Evolutionary conservation across 1,140 invertebrate genomes (phyloP), one percentile per base, ranked within the genome.

Genomic region (Hermatobates lingyangjiaoensis): DNA sequence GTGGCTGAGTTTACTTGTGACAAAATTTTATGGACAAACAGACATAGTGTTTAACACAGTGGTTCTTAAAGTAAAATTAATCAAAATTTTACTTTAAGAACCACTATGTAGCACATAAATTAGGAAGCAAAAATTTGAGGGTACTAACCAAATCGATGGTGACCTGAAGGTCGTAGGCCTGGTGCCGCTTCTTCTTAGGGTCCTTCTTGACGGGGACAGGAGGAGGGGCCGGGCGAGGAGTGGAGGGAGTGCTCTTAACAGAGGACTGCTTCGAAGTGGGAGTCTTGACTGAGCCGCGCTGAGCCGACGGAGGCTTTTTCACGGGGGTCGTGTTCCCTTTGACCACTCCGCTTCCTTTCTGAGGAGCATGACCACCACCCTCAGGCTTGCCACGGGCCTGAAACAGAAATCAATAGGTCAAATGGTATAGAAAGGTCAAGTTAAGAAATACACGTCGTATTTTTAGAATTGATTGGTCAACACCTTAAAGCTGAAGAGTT

Each of bases 361-460:
- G 79, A 56, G 74, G 77, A 45, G 79, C 76, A 52, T 80, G 78
- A 18, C 76, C 74, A 30, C 75, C 69, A 1, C 80, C 81, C 0
- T 75, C 77, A n/a, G 81, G 79, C 68, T 85, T 85, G 68, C 81
- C 82, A 55, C 82, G 75, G 51, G 82, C 82, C 82, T 83, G 64
- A 15, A 64, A 58, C 48, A 58, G 21, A 52, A 48, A 45, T 12
- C n/a, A 25, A 42, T 12, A 18, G 14, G 21, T 34, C 15, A n/a
- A n/a, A n/a, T n/a, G n/a, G n/a, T n/a, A n/a, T n/a, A n/a, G n/a
- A n/a, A n/a, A n/a, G n/a, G n/a, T n/a, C n/a, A n/a, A n/a, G n/a
- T n/a, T n/a, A n/a, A n/a, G n/a, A n/a, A n/a, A n/a, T n/a, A n/a
- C n/a, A n/a, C n/a, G n/a, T n/a, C n/a, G n/a, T n/a, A n/a, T n/a